These are phyloP conservation scores for Microcebus tavaratra DNA, from an alignment of 2,113 vertebrate genomes.

Conservation along the genomic window DNA sequence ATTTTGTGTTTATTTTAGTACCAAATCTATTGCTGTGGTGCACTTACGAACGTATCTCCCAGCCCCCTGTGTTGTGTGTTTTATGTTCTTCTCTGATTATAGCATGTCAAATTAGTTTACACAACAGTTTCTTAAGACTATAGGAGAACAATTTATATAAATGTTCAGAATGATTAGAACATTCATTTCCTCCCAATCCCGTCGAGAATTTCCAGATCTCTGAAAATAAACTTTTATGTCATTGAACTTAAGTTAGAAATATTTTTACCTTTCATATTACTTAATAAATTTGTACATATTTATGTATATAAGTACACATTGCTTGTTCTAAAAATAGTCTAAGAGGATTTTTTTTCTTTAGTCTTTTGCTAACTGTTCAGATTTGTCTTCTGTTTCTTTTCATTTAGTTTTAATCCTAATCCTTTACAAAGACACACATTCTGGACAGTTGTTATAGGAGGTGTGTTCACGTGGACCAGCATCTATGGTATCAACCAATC, in stretches of 20 bases:
- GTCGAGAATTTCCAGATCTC: not conserved
- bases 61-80: not conserved
- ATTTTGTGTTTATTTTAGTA: conserved; percentile 26
- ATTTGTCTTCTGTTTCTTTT: conserved; percentile 67
- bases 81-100: not conserved
- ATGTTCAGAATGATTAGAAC: not conserved
- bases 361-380: not conserved
- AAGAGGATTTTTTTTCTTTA: conserved; percentile 1
- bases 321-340: conserved; percentile 3
- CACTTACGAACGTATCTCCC: not conserved
- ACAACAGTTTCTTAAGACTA: not conserved
- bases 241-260: conserved; percentile 12
- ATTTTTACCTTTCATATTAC: not conserved
- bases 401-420: conserved; percentile 90
- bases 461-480: conserved; percentile 91
- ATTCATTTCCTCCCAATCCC: not conserved
- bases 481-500: conserved; percentile 95
- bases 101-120: not conserved
- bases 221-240: conserved; percentile 30
- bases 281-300: not conserved
- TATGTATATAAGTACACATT: not conserved
- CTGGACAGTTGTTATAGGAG: conserved; percentile 94
- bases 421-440: conserved; percentile 95
- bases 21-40: not conserved
- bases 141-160: conserved; percentile 31